Evolutionary conservation across 2,888 invertebrate genomes (phyloP), one percentile per base, ranked within the genome.

Genomic region (Hirtodrosophila duncani): DNA sequence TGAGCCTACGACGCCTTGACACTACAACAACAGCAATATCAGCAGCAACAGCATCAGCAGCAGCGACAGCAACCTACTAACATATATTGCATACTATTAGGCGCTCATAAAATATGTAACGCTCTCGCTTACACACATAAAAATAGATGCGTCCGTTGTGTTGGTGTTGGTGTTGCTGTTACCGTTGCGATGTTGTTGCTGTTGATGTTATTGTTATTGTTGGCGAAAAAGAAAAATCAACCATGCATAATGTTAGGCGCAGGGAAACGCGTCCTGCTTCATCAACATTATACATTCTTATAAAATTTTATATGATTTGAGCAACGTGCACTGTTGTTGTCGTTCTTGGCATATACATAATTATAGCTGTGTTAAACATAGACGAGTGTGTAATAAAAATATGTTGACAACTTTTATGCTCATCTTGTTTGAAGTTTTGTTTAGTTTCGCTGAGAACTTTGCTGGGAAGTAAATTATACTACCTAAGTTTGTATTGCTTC

Each of bases 81-180:
- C 66, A 66, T 41, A 70, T 64, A 58, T 57, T 78, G 71, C 75
- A 78, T 78, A 78, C 74, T 62, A 78, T 72, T 78, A 78, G 70
- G 62, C 51, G 50, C 56, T 51, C 77, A 70, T 75, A 72, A 72
- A 77, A 67, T 74, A 72, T 65, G 61, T 68, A 61, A 59, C 62
- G 51, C 42, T 75, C 56, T 45, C 63, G n/a, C n/a, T n/a, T n/a
- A n/a, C n/a, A n/a, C n/a, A 63, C 61, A 68, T 72, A 81, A 71
- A 67, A 65, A 71, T 69, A 60, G 64, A 69, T 69, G 74, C 50
- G 45, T 41, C 46, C 38, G 30, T 52, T 31, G 37, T 50, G 46
- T 50, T 56, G 38, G 33, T 26, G 16, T 24, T 29, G 37, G n/a
- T 36, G 46, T 23, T 29, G 45, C 23, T 30, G 30, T 26, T 17